Evolutionary conservation across 1,140 invertebrate genomes (phyloP), one percentile per base, ranked within the genome.

Genomic region (Apis cerana): DNA sequence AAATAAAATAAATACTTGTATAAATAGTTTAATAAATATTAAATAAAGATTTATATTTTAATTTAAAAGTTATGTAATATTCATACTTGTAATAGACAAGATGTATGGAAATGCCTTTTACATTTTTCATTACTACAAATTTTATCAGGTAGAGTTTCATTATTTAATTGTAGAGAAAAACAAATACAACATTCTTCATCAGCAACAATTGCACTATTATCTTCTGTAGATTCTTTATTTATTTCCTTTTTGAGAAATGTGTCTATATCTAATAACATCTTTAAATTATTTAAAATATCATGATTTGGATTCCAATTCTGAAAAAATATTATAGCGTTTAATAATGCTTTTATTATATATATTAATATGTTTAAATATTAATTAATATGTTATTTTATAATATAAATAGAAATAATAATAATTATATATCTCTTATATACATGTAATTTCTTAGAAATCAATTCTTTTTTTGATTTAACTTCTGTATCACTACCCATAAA

Each of bases 111-210:
- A 75, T 88, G 72, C 27, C 85, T 90, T 75, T 77, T 85, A 83
- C 94, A 94, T 82, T 89, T 93, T 50, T 77, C 13, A 85, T 94
- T 94, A 77, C 87, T 89, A 76, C 94, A 94, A 56, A 93, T 89
- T 90, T 92, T 92, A 50, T 92, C 83, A 10, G 94, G 92, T 54
- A 91, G 80, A 52, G 81, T 23, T 19, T 84, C 79, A 65, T 88
- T 79, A 4, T 93, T 92, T 10, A 86, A 82, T 75, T 93, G 88
- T 52, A 91, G 61, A 7, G 84, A 91, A 61, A 92, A 94, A 80
- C 94, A 94, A 83, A 94, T 94, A 76, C 92, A 92, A 79, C 94
- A 94, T 65, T 94, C 94, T n/a, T 91, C 85, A 62, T 91, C 91
- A 10, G 84, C 33, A 50, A 94, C 83, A 43, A 91, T 88, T 13